A percentile compares a stretch with the other conserved stretches of the same genome.
These are phyloP conservation scores for Ecdyonurus torrentis DNA, from an alignment of 2,888 invertebrate species.

Conservation along the genomic window DNA sequence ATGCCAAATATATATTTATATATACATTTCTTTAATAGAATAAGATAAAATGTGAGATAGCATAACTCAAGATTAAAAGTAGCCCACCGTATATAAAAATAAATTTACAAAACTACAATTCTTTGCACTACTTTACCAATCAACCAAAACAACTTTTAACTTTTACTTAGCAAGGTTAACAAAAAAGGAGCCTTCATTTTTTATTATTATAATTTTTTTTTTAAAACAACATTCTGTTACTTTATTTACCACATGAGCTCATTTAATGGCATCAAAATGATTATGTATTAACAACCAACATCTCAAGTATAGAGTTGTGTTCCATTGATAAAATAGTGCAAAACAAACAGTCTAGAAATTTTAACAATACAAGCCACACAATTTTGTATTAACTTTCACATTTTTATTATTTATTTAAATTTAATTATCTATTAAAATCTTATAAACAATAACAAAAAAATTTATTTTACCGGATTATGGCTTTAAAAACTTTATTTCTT, in stretches of 20 bases:
- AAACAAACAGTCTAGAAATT: constrained; percentile 11
- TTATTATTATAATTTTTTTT: not conserved
- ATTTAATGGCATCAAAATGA: not conserved
- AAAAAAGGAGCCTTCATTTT: too few species aligned
- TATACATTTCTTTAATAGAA: not conserved
- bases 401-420: constrained; percentile 9
- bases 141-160: not conserved
- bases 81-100: constrained; percentile 12
- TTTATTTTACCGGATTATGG: constrained; percentile 7
- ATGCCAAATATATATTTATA: too few species aligned
- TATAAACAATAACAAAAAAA: too few species aligned
- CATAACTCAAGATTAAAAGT: not conserved
- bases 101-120: constrained; percentile 15
- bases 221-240: not conserved
- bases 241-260: not conserved
- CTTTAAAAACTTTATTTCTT: constrained; percentile 8
- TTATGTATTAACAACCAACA: not conserved
- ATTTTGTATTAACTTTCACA: constrained; percentile 12
- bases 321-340: constrained; percentile 9
- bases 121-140: constrained; percentile 11
- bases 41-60: not conserved
- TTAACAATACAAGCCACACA: constrained; percentile 12
- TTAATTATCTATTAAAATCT: constrained; percentile 5
- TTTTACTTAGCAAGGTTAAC: too few species aligned
- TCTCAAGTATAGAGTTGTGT: constrained; percentile 3